Evolutionary conservation across 2,797 vertebrate species (phyloP).

Genomic region (Balearica regulorum): DNA sequence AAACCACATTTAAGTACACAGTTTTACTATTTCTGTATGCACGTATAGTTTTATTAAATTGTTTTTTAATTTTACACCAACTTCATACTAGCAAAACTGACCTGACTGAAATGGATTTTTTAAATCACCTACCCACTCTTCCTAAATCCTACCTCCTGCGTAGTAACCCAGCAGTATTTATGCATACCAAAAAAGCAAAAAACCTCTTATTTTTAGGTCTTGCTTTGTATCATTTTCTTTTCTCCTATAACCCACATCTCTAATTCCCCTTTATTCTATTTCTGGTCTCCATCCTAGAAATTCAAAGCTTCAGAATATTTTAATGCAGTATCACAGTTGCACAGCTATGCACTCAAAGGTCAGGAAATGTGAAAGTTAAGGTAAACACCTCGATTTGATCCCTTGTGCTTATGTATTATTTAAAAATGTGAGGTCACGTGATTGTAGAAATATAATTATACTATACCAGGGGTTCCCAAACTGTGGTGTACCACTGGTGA

Average conservation of each 20-base stretch:
- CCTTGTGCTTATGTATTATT: conserved; percentile 2
- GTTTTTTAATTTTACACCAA: neutral
- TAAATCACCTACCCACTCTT: neutral
- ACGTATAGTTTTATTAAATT: neutral
- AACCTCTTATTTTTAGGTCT: neutral
- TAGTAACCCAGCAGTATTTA: neutral
- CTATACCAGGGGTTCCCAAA: conserved; percentile 63
- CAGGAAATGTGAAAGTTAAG: neutral
- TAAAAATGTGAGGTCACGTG: conserved; percentile 21
- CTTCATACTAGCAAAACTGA: neutral
- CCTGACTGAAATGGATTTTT: neutral
- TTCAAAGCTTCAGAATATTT: neutral
- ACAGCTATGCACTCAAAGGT: conserved; percentile 17
- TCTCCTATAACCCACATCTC: neutral
- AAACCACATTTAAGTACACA: neutral
- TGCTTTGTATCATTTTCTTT: neutral
- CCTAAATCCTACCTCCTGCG: neutral
- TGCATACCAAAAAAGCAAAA: neutral
- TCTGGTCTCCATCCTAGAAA: neutral
- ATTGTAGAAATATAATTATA: conserved; percentile 54
- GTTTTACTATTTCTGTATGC: neutral
- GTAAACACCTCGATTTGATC: neutral
- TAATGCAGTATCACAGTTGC: neutral
- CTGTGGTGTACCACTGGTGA: conserved; percentile 59
- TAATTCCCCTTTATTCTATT: neutral